Evolutionary conservation across 2,797 vertebrate species (phyloP).

Genomic region (Mus caroli): DNA sequence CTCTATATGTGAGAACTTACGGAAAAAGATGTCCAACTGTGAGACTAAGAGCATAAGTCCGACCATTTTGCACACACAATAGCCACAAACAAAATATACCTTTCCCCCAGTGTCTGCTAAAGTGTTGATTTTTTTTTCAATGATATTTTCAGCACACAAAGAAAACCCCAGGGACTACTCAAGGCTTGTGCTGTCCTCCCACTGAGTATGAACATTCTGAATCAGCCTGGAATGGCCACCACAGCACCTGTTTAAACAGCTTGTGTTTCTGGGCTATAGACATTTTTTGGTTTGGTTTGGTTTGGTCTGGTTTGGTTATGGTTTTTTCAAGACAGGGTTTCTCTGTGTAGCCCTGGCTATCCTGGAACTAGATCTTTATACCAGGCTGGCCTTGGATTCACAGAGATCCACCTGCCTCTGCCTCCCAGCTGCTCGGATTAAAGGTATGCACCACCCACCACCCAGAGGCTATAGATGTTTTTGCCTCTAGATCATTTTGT

Average conservation of each 20-base stretch:
- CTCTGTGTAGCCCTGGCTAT: background rate
- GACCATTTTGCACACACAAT: background rate
- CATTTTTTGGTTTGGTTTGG: background rate
- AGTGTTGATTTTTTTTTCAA: background rate
- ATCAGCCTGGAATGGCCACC: background rate
- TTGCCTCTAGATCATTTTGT: background rate
- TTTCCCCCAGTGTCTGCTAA: background rate
- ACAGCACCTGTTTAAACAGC: background rate
- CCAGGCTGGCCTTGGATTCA: background rate
- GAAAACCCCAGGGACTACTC: background rate
- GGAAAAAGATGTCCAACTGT: background rate
- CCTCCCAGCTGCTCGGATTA: background rate
- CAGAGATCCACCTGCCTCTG: background rate
- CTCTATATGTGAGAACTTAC: background rate
- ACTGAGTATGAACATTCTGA: background rate
- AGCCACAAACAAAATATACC: background rate
- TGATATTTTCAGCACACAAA: background rate
- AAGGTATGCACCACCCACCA: background rate
- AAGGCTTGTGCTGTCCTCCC: background rate
- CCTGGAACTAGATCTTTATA: background rate
- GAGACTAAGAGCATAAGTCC: too few relatives aligned
- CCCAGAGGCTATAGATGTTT: background rate
- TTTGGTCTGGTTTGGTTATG: background rate
- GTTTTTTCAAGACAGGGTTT: background rate
- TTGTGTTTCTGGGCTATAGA: background rate